Evolutionary conservation across 2,113 vertebrate genomes (phyloP), one percentile per base, ranked within the genome.

Genomic region (Cichladusa arquata): DNA sequence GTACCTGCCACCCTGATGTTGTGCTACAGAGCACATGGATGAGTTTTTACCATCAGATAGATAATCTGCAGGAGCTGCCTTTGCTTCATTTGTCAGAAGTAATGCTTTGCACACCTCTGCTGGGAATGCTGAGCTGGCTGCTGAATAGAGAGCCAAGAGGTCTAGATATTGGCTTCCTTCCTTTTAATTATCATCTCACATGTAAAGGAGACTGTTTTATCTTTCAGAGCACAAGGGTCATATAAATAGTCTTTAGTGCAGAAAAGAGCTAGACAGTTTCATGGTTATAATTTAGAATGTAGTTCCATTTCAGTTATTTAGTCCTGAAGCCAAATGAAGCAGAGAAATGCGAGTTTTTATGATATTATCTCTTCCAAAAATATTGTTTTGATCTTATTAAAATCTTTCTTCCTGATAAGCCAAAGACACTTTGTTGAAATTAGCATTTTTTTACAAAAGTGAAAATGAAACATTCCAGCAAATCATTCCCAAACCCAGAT

Each of bases 111-210:
- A 47, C 62, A 74, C 60, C 61, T 95, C 88, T 92, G 51, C 73
- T 86, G 84, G 92, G 91, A 94, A 88, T 77, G 93, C 93, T 94
- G 92, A 95, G 85, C 65, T 93, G 61, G 91, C 91, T 95, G 90
- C 66, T 93, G 71, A 62, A 91, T 20, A n/a, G 51, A 81, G 79
- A 96, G 48, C 64, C 72, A 54, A 60, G 56, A 92, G 53, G 24
- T 82, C 76, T 71, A 24, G 53, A 66, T 82, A 90, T 90, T 90
- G 85, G 82, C 84, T 94, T 91, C 56, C 64, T 83, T 94, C 86
- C 60, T 94, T 92, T 88, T 95, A 96, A 95, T 96, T 97, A 96
- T 76, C 76, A 26, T 90, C 71, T 69, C 56, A 45, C 40, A 84
- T 57, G 85, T 48, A 90, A 93, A 92, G 85, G 66, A 93, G 89